Evolutionary conservation across 1,140 invertebrate species (phyloP).

Genomic region (Zaprionus africanus): DNA sequence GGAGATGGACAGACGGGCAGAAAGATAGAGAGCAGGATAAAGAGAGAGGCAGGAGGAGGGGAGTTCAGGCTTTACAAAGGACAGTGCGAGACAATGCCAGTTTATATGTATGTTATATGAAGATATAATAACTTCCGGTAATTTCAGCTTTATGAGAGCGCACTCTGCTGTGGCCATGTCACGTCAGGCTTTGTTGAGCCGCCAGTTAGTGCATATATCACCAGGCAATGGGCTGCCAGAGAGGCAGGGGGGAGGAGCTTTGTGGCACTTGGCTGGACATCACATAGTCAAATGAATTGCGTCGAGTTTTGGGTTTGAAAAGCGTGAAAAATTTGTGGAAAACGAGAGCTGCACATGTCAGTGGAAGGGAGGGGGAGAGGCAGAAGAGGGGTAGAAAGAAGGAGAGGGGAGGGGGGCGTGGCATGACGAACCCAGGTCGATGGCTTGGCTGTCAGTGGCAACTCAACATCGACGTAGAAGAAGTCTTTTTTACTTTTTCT

Average conservation of each 20-base stretch:
- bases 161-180: constrained; percentile 48
- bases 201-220: constrained; percentile 65
- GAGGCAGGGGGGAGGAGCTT: background rate
- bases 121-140: constrained; percentile 83
- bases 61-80: constrained; percentile 29
- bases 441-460: constrained; percentile 70
- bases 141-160: constrained; percentile 75
- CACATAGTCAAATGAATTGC: constrained; percentile 79
- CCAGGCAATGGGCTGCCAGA: background rate
- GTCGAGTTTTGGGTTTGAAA: constrained; percentile 73
- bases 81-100: constrained; percentile 76
- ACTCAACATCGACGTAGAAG: constrained; percentile 70
- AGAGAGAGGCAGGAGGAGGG: background rate
- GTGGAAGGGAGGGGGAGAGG: background rate
- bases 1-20: constrained; percentile 31
- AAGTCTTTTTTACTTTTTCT: constrained; percentile 28
- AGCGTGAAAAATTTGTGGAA: constrained; percentile 78
- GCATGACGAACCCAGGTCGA: constrained; percentile 76
- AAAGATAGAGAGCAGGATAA: background rate
- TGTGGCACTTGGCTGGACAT: constrained; percentile 50
- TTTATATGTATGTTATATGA: constrained; percentile 68
- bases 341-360: constrained; percentile 69
- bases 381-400: no score
- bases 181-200: constrained; percentile 58
- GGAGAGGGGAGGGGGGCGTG: constrained; percentile 4